Evolutionary conservation across 2,888 invertebrate genomes (phyloP), one percentile per base, ranked within the genome.

Genomic region (Sinohyriopsis cumingii): DNA sequence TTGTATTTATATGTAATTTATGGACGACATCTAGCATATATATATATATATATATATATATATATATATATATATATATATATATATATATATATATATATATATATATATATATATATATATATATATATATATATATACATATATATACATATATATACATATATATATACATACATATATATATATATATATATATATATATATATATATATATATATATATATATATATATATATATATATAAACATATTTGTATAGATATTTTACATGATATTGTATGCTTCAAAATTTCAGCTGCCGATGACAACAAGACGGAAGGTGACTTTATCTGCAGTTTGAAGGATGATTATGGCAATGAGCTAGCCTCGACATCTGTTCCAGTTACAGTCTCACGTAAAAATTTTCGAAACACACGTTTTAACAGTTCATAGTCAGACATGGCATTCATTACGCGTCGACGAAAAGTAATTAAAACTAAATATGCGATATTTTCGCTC

Each of bases 301-400:
- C 63, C 18, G 15, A 20, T 28, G 59, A 62, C 5, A 53, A 53
- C n/a, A 22, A 57, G 20, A 54, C 70, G 22, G 73, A 71, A 45
- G 71, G 71, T n/a, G 63, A 69, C 7, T 76, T 68, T 45, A 71
- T 71, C 7, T 76, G 76, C 61, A 68, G 57, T 24, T 65, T 76
- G 7, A 59, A 69, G n/a, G 67, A 69, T 33, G 71, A 68, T 25
- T 54, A n/a, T 0, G 65, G 68, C 12, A 55, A 63, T 15, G 60
- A 67, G n/a, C 63, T 73, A 1, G 65, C 76, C 1, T 28, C 55
- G 5, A 71, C 65, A 3, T 63, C 68, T 4, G 62, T 73, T 25
- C 76, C 76, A 0, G 67, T 71, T 45, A 71, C 66, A 54, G 65
- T 69, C 18, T 69, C 61, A 45, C 76, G 76, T 76, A 66, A 73